Evolutionary conservation across 2,797 vertebrate species (phyloP), one percentile per base, ranked within the genome.

Genomic region (Stomatorhinus walkeri): DNA sequence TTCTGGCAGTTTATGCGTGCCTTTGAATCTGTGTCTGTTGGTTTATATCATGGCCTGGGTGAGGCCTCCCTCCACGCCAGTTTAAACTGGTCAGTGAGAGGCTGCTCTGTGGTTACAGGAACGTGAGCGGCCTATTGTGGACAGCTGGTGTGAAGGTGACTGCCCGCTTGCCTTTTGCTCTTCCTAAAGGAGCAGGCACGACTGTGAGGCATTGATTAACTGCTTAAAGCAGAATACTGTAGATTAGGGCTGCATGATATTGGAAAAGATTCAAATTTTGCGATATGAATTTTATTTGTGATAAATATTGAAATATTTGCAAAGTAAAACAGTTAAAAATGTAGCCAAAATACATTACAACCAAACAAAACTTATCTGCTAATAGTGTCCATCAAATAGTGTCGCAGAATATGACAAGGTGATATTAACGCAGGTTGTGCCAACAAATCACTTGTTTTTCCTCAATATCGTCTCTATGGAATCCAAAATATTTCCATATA

Each of bases 61-160:
- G 46, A 89, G 81, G 56, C 54, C 81, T 52, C 83, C 88, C 19
- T 51, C 87, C 54, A 24, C 85, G 88, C 56, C 43, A 88, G 36
- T 59, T 88, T 85, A 85, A 85, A 51, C 83, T 89, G 81, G 83
- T 83, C 56, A 84, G 22, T 43, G 54, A 2, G 88, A 52, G 79
- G n/a, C 72, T 19, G 14, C 24, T 43, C 22, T n/a, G 88, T 24
- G 40, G n/a, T 14, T 22, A 40, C 43, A 52, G 14, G 79, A 32
- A 40, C 5, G 9, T 64, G 54, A 61, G 32, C 0, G 19, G 48
- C 36, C 43, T 36, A 22, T 76, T 16, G 22, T 14, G 24, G 22
- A 51, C 85, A 19, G 88, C 52, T 88, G 88, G 52, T 28, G 24
- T 2, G 79, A 32, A 59, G n/a, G 43, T 6, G 4, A 22, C 14